Base-by-base conservation (phyloP, 2,113 vertebrate species). In the Dipodomys merriami region DNA sequence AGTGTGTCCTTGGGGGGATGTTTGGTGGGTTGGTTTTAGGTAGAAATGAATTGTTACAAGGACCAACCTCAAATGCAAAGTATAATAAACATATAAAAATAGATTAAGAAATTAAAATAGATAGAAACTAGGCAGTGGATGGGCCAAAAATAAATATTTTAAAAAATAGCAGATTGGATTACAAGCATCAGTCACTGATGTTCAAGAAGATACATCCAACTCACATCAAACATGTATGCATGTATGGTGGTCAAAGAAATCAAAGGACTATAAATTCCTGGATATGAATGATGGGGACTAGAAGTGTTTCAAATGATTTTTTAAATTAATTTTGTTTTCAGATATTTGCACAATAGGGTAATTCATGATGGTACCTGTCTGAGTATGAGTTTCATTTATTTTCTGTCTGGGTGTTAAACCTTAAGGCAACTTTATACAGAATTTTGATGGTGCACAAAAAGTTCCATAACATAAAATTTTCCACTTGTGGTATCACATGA, bases 11-110 rank as follows among this genome's bases (percentile, higher is more conserved):
- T 29, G 76, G 72, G 53, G 23, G 11, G 27, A 74, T 73, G 15
- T 85, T 90, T 83, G 60, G 81, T 57, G 3, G 92, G 7, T 86
- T 93, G 8, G 39, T 68, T 57, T 81, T 71, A 30, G 62, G 29
- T 87, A 78, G 96, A 92, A 93, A 95, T 94, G 49, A 49, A 35
- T 92, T 68, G 53, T 29, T 69, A 53, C 44, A 57, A 83, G 78
- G 90, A 60, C 3, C 30, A 57, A 86, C 9, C 74, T 74, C 69
- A 82, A 82, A 69, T 72, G 65, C 33, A 60, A 65, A 57, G 53
- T 16, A 18, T 57, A 57, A 57, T 57, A 18, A 57, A 57, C 15
- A 57, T 57, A 57, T 16, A 16, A 57, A 57, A 13, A 16, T 16
- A 57, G 53, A 57, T 57, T 57, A 57, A 18, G 12, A 57, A 57